Percentiles rank a stretch among this genome's conserved stretches.
Evolutionary conservation across 2,113 vertebrate species (phyloP).

Genomic region (Callipepla californica): DNA sequence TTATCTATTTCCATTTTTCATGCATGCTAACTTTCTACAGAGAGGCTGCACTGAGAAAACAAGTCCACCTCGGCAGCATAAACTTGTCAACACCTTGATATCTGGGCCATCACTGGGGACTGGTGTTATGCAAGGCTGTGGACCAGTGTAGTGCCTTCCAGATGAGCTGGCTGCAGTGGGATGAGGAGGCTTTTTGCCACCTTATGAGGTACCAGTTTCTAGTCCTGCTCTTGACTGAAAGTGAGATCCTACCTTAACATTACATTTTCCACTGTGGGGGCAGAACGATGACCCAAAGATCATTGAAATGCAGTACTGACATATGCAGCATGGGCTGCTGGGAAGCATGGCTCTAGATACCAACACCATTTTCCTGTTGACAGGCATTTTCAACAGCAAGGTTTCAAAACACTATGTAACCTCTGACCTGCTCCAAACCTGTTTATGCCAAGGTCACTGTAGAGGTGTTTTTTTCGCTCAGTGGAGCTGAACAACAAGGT

Average conservation of each 20-base stretch:
- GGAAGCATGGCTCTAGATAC: not conserved
- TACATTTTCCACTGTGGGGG: rapidly evolving
- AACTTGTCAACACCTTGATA: not conserved
- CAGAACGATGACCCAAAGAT: not conserved
- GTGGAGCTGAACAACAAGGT: not conserved
- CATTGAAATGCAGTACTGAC: not conserved
- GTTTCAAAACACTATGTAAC: not conserved
- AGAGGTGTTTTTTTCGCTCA: not conserved
- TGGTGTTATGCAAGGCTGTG: not conserved
- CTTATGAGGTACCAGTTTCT: not conserved
- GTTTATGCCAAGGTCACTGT: not conserved
- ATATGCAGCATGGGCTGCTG: not conserved
- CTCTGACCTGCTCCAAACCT: not conserved
- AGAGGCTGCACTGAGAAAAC: not conserved
- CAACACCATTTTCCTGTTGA: not conserved
- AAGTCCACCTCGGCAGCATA: not conserved
- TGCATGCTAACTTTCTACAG: not conserved
- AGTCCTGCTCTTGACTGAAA: not conserved
- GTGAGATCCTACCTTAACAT: not conserved
- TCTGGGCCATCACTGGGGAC: not conserved
- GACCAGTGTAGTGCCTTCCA: not conserved
- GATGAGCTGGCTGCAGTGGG: not conserved
- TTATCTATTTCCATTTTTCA: not conserved
- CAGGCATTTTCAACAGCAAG: not conserved
- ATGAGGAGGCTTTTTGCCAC: not conserved